phyloP scores from a whole-genome alignment of 2,888 invertebrate species.

The Boloria selene region DNA sequence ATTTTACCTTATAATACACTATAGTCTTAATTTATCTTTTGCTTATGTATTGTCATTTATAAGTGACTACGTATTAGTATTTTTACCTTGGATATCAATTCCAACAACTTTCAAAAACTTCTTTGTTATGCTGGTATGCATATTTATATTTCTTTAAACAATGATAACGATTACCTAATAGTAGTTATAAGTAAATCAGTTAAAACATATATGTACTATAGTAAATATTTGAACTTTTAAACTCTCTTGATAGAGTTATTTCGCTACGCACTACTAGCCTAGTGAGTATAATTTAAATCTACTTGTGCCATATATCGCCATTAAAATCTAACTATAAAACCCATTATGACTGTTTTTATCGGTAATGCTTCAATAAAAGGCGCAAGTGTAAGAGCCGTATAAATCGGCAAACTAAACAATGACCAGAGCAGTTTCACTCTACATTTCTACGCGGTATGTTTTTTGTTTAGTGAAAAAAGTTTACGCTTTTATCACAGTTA shows the following conservation, averaged over 20 bases:
- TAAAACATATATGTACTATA: too few relatives aligned
- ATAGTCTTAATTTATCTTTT: not conserved
- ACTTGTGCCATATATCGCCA: slow-evolving; percentile 64
- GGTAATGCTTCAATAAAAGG: slow-evolving; percentile 81
- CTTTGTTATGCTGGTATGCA: not conserved
- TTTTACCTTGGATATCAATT: not conserved
- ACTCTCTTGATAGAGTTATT: slow-evolving; percentile 1
- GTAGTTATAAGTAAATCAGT: too few relatives aligned
- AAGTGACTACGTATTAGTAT: not conserved
- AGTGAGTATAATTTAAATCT: slow-evolving; percentile 62
- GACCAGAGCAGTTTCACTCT: slow-evolving; percentile 75
- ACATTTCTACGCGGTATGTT: slow-evolving; percentile 77
- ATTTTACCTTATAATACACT: slow-evolving; percentile 23
- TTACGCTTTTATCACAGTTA: slow-evolving; percentile 77
- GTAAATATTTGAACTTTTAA: not conserved
- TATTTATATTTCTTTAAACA: too few relatives aligned
- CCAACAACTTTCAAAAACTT: not conserved
- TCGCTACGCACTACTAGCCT: slow-evolving; percentile 45
- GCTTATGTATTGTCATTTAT: not conserved
- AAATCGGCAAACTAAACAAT: slow-evolving; percentile 83
- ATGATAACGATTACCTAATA: too few relatives aligned
- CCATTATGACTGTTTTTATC: slow-evolving; percentile 79
- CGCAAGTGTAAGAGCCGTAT: slow-evolving; percentile 81
- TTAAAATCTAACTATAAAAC: slow-evolving; percentile 77
- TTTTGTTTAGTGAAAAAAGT: slow-evolving; percentile 71